Conservation (phyloP, 2,797 vertebrate species). For the Pseudochirops corinnae region DNA sequence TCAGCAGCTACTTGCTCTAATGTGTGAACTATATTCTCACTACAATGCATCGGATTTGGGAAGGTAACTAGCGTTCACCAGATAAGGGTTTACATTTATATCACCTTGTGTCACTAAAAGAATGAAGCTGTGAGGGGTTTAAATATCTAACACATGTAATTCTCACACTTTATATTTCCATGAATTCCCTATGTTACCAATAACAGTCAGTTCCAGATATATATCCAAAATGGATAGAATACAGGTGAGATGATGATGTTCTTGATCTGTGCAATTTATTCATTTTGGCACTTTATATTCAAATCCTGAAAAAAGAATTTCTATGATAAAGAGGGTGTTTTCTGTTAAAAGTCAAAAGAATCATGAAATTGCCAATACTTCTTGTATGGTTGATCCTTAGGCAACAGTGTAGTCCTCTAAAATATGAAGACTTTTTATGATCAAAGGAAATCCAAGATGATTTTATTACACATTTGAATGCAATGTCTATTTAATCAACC, state of each 20-base stretch:
- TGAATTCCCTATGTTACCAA: not conserved
- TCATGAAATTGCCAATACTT: not conserved
- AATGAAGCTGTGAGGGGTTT: not conserved
- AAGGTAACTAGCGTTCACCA: slow-evolving; percentile 31
- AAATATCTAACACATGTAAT: not conserved
- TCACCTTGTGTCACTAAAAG: not conserved
- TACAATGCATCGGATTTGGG: slow-evolving; percentile 31
- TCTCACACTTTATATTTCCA: not conserved
- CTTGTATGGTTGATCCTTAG: not conserved
- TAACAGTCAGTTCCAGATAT: not conserved
- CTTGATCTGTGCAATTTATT: not conserved
- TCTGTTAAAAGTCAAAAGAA: not conserved
- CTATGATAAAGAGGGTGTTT: not conserved
- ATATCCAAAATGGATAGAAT: not conserved
- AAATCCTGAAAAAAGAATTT: not conserved
- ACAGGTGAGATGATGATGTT: not conserved
- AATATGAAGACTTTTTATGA: not conserved
- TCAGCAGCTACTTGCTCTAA: slow-evolving; percentile 40
- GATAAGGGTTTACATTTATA: slow-evolving; percentile 14
- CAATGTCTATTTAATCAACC: not conserved
- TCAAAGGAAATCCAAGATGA: not conserved
- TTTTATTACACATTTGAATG: not conserved
- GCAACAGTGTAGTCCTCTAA: not conserved
- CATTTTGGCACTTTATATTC: not conserved
- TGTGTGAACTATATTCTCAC: slow-evolving; percentile 39